Percentiles rank a stretch among this genome's conserved stretches.
These are phyloP conservation scores for Diaprepes abbreviatus DNA, from an alignment of 2,888 invertebrate genomes.

Conservation along the genomic window DNA sequence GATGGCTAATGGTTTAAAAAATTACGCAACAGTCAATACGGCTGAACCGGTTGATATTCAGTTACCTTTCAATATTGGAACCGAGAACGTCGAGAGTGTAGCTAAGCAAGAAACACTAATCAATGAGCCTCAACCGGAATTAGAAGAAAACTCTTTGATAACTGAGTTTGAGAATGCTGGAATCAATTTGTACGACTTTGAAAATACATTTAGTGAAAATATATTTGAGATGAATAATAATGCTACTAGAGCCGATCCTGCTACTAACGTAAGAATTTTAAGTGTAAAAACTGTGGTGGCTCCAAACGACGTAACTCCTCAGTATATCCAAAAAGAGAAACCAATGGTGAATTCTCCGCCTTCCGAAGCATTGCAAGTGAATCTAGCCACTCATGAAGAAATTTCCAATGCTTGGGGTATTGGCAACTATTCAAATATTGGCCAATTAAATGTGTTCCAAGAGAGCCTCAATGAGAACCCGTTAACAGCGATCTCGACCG, in stretches of 20 bases:
- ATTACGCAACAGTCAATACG: conserved; percentile 67
- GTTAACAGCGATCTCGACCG: conserved; percentile 74
- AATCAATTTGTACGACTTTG: conserved; percentile 62
- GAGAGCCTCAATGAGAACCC: conserved; percentile 70
- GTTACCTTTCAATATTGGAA: conserved; percentile 65
- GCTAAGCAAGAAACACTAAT: conserved; percentile 62
- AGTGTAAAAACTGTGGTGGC: conserved; percentile 44
- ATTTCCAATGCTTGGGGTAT: conserved; percentile 83
- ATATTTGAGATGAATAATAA: conserved; percentile 38
- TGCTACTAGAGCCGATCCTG: not conserved
- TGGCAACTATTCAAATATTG: conserved; percentile 72
- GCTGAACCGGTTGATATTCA: conserved; percentile 65
- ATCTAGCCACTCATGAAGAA: conserved; percentile 82
- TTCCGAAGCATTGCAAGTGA: conserved; percentile 78
- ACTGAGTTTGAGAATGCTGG: conserved; percentile 66
- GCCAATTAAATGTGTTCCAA: conserved; percentile 74
- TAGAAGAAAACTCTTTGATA: conserved; percentile 66
- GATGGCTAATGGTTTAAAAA: conserved; percentile 65
- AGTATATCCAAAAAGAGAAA: conserved; percentile 29
- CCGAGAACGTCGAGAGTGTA: conserved; percentile 64
- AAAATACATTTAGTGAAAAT: conserved; percentile 42
- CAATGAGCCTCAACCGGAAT: conserved; percentile 62
- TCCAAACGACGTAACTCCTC: conserved; percentile 24
- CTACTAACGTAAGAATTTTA: conserved; percentile 39
- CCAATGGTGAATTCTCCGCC: conserved; percentile 52